Percentiles rank a stretch among this genome's conserved stretches.
Evolutionary conservation across 2,113 vertebrate genomes (phyloP).

Genomic region (Cacatua alba): DNA sequence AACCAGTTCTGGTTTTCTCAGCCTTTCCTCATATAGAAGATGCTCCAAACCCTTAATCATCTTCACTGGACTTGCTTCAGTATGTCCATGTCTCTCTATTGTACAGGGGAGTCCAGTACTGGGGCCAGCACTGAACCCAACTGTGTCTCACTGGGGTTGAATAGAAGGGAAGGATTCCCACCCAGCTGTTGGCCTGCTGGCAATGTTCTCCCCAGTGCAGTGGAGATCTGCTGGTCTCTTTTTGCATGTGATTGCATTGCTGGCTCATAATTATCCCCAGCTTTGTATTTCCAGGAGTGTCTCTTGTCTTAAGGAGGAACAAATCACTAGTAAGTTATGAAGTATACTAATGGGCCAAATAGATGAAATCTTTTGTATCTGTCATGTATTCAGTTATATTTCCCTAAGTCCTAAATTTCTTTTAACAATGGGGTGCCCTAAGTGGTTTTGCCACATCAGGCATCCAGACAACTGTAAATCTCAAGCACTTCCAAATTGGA

Average conservation of each 20-base stretch:
- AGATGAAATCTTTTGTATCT: neutral
- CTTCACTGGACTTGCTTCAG: neutral
- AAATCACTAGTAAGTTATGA: neutral
- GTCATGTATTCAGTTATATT: neutral
- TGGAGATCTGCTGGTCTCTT: neutral
- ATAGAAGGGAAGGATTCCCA: neutral
- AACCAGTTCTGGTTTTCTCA: neutral
- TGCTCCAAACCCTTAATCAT: neutral
- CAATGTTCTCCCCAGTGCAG: neutral
- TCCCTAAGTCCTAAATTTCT: neutral
- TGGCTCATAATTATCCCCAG: neutral
- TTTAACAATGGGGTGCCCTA: neutral
- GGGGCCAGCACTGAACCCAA: neutral
- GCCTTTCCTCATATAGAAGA: neutral
- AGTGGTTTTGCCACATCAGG: neutral
- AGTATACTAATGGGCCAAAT: neutral
- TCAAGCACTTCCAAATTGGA: neutral
- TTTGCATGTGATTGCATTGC: neutral
- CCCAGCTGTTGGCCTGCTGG: neutral
- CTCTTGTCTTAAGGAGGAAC: neutral
- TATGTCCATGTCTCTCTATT: neutral
- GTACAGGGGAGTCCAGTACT: neutral
- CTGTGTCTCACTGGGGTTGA: neutral
- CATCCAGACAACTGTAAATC: neutral
- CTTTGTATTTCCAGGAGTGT: neutral